phyloP scores from a whole-genome alignment of 2,888 invertebrate genomes.

The Desoria tigrina region DNA sequence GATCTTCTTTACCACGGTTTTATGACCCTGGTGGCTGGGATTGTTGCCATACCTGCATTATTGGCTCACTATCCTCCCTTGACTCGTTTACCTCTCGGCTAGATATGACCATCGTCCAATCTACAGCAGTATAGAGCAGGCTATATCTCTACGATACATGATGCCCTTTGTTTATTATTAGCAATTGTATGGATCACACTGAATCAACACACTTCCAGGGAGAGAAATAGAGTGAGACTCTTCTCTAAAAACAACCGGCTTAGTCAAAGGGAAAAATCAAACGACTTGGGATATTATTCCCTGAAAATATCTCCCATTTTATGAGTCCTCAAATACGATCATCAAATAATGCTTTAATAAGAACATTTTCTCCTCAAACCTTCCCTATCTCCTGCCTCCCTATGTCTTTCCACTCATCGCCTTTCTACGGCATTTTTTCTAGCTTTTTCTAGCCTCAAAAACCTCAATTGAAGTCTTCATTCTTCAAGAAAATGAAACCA shows the following conservation, averaged over 20 bases:
- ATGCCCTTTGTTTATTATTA: conserved; percentile 42
- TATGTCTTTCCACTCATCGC: neutral
- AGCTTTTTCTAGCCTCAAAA: conserved; percentile 13
- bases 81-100: neutral
- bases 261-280: conserved; percentile 45
- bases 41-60: conserved; percentile 45
- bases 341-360: conserved; percentile 32
- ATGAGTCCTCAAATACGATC: conserved; percentile 44
- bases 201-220: conserved; percentile 11
- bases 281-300: conserved; percentile 37
- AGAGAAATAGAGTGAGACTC: neutral
- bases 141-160: too few species aligned
- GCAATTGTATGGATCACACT: conserved; percentile 37
- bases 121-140: too few species aligned
- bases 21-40: conserved; percentile 49
- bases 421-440: conserved; percentile 12
- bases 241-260: conserved; percentile 24
- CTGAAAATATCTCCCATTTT: conserved; percentile 46
- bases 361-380: conserved; percentile 4
- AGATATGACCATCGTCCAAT: too few species aligned
- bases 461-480: conserved; percentile 20
- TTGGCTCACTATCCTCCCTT: conserved; percentile 33
- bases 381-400: conserved; percentile 23
- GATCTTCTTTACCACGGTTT: conserved; percentile 37
- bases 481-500: conserved; percentile 20